A percentile compares a stretch with the other conserved stretches of the same genome.
Conservation (phyloP, 2,797 vertebrate species). For the Enteromius mattozi region DNA sequence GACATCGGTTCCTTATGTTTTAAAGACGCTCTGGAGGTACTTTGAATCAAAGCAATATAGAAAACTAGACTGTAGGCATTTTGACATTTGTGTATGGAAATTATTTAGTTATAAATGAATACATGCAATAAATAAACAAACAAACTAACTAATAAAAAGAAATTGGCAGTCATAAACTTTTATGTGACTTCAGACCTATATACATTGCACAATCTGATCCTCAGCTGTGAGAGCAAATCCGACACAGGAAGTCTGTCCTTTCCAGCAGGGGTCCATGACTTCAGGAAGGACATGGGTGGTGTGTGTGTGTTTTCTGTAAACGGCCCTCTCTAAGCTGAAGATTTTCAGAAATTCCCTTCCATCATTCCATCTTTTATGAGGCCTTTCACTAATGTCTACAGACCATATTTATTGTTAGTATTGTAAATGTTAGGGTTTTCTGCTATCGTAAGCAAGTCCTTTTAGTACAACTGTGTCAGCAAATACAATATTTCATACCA, state of each 20-base stretch:
- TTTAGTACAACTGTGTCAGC: neutral
- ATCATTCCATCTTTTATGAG: neutral
- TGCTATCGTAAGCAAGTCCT: neutral
- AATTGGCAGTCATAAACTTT: neutral
- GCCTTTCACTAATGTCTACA: neutral
- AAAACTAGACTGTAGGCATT: neutral
- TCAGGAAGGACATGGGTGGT: conserved; percentile 41
- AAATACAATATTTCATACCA: neutral
- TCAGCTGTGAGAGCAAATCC: neutral
- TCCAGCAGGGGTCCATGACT: neutral
- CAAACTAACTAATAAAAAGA: neutral
- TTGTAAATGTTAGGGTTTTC: conserved; percentile 18
- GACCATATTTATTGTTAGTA: conserved; percentile 16
- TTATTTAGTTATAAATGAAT: neutral
- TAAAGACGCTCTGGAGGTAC: too few species aligned
- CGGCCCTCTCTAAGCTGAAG: neutral
- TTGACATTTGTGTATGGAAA: neutral
- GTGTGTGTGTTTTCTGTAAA: neutral
- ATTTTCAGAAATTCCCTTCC: neutral
- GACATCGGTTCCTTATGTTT: too few species aligned
- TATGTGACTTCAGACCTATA: neutral
- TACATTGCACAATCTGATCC: neutral
- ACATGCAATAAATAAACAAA: neutral
- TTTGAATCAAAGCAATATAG: too few species aligned
- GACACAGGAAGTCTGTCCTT: conserved; percentile 8